phyloP scores from a whole-genome alignment of 2,113 vertebrate species.

The Zapornia atra region DNA sequence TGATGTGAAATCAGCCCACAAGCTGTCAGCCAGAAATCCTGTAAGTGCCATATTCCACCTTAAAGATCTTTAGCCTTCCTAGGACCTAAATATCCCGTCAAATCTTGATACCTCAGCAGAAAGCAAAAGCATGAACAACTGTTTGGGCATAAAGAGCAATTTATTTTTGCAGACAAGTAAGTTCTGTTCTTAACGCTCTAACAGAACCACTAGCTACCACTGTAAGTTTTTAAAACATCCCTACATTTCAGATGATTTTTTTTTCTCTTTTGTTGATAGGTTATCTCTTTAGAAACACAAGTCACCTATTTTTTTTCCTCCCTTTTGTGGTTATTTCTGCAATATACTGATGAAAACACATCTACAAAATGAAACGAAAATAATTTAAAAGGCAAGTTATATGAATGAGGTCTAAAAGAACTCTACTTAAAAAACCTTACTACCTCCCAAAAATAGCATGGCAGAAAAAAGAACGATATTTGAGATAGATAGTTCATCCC shows the following conservation, averaged over 20 bases:
- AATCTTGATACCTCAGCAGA: neutral
- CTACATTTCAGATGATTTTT: neutral
- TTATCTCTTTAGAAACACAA: neutral
- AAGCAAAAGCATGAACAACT: neutral
- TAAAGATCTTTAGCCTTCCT: neutral
- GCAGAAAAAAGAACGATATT: neutral
- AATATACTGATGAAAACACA: neutral
- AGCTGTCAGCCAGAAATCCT: neutral
- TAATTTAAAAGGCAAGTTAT: neutral
- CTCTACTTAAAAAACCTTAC: neutral
- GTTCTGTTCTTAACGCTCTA: neutral
- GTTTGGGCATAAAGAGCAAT: neutral
- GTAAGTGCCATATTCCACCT: neutral
- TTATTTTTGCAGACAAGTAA: neutral
- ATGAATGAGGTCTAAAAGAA: neutral
- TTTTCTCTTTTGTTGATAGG: neutral
- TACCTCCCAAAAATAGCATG: fast-evolving
- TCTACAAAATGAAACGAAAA: neutral
- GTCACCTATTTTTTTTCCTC: fast-evolving
- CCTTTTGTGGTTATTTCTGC: neutral
- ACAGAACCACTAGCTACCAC: neutral
- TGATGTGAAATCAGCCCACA: neutral
- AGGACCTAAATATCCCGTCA: neutral
- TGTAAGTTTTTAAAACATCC: neutral
- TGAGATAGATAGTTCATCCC: neutral